Conservation (phyloP, 2,888 invertebrate genomes). For the Apotomis betuletana region DNA sequence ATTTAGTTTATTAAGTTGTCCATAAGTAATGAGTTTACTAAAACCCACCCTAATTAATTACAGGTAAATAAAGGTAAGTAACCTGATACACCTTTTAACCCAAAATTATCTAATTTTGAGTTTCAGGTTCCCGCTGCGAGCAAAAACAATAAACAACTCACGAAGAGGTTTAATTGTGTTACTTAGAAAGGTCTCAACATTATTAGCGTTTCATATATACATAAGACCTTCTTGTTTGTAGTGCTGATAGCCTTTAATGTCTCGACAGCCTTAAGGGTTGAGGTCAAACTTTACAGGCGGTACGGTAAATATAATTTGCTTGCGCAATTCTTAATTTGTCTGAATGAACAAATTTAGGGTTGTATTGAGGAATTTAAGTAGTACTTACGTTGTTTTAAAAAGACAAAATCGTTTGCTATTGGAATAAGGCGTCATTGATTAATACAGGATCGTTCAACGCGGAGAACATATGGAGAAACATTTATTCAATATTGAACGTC, state of each 20-base stretch:
- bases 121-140: slow-evolving; percentile 14
- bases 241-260: neutral
- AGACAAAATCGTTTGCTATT: neutral
- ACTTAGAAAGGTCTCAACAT: neutral
- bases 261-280: slow-evolving; percentile 5
- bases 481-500: too few relatives aligned
- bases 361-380: neutral
- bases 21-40: slow-evolving; percentile 14
- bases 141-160: slow-evolving; percentile 33
- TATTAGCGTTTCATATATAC: neutral
- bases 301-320: neutral
- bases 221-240: neutral
- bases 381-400: neutral
- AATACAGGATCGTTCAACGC: too few relatives aligned
- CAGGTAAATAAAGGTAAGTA: slow-evolving; percentile 12
- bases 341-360: neutral
- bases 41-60: slow-evolving; percentile 15
- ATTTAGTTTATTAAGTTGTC: neutral
- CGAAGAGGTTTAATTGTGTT: neutral
- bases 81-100: slow-evolving; percentile 27
- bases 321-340: neutral
- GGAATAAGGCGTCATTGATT: too few relatives aligned
- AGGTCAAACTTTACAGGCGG: neutral
- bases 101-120: slow-evolving; percentile 21
- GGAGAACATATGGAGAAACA: too few relatives aligned